Percentiles rank a stretch among this genome's conserved stretches.
phyloP scores from a whole-genome alignment of 2,113 vertebrate species.

The Peromyscus maniculatus region DNA sequence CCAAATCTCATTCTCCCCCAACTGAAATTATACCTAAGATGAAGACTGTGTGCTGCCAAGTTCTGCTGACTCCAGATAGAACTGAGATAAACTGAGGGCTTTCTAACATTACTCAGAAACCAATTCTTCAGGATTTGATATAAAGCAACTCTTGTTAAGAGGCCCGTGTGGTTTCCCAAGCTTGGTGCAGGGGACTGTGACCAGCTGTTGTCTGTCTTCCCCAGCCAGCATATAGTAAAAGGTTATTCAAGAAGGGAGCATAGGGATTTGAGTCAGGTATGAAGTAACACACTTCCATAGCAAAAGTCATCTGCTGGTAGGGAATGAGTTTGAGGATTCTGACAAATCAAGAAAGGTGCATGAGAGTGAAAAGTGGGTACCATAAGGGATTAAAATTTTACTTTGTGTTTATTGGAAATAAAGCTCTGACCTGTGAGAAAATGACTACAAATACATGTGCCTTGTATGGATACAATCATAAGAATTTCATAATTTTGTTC shows the following conservation, averaged over 20 bases:
- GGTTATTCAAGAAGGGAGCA: not conserved
- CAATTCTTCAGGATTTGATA: conserved; percentile 58
- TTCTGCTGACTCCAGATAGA: conserved; percentile 85
- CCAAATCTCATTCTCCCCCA: conserved; percentile 87
- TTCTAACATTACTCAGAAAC: conserved; percentile 64
- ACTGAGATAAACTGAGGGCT: conserved; percentile 70
- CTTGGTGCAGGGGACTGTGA: conserved; percentile 16
- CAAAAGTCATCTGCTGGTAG: conserved; percentile 48
- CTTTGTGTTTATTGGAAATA: conserved; percentile 27
- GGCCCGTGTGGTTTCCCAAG: conserved; percentile 31
- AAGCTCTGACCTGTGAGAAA: not conserved
- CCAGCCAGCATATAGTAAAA: not conserved
- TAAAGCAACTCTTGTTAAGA: conserved; percentile 67
- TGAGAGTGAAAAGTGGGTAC: not conserved
- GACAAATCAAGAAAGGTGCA: conserved; percentile 17
- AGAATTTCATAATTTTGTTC: conserved; percentile 7
- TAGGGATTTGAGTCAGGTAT: conserved; percentile 41
- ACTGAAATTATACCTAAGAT: conserved; percentile 87
- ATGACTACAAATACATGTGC: not conserved
- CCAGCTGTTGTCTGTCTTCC: conserved; percentile 40
- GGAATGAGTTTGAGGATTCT: conserved; percentile 20
- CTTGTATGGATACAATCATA: not conserved
- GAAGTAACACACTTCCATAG: not conserved
- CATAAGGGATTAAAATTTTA: not conserved
- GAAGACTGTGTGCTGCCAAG: conserved; percentile 84